Conservation (phyloP, 2,888 invertebrate species). For the Tachystola acroxantha region DNA sequence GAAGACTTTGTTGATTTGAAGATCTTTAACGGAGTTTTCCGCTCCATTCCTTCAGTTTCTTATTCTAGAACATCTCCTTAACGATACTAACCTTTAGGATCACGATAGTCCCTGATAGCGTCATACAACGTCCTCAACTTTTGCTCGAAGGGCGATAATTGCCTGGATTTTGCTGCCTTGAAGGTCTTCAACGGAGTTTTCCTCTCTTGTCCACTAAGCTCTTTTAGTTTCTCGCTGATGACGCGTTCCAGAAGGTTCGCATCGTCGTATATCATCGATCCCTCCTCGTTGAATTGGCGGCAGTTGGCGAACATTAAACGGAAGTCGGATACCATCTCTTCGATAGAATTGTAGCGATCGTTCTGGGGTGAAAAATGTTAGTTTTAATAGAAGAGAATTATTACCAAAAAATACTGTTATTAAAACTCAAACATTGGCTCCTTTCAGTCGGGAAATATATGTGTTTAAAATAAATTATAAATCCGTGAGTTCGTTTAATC, state of each 20-base stretch:
- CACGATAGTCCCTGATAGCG: conserved; percentile 90
- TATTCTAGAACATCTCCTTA: too few species aligned
- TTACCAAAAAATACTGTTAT: too few species aligned
- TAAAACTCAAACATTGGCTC: too few species aligned
- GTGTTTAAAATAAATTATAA: too few species aligned
- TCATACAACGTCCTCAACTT: conserved; percentile 93
- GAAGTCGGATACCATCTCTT: conserved; percentile 92
- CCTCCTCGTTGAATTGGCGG: conserved; percentile 96
- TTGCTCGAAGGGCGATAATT: conserved; percentile 80
- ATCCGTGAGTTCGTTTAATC: too few species aligned
- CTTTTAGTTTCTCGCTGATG: conserved; percentile 89
- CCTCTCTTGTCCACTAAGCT: conserved; percentile 78
- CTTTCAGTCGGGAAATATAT: too few species aligned
- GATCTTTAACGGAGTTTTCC: too few species aligned
- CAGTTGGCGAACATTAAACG: conserved; percentile 98
- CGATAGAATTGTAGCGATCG: conserved; percentile 88
- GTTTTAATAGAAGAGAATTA: too few species aligned
- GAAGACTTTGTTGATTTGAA: too few species aligned
- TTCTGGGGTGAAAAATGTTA: too few species aligned
- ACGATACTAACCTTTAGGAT: conserved; percentile 63
- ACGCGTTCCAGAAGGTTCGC: conserved; percentile 92
- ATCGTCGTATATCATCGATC: conserved; percentile 96
- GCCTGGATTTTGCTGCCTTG: conserved; percentile 57
- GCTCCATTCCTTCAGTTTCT: too few species aligned
- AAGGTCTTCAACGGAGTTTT: conserved; percentile 74